Base-by-base conservation (phyloP, 2,888 invertebrate genomes). In the Mellilla xanthometata region DNA sequence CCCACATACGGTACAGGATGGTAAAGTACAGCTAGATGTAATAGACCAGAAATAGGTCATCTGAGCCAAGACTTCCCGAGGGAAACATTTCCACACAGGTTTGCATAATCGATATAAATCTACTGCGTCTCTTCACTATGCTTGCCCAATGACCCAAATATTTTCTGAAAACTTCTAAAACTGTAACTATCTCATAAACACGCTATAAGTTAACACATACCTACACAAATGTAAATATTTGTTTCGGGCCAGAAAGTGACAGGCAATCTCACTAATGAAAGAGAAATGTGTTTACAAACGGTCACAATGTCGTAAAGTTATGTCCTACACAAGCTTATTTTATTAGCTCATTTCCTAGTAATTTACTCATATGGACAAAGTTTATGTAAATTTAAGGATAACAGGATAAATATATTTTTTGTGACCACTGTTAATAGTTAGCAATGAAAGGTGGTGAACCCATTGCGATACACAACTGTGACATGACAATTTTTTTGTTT, bases 101-200 rank as follows among this genome's bases (percentile, higher is more conserved):
- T 54, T 42, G 38, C 46, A 43, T 49, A 49, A 55, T 48, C 56
- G 44, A 54, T 52, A 24, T 3, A 44, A 36, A 51, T 47, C 35
- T 36, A 31, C 40, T 33, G 43, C 46, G 38, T 43, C 36, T 41
- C 34, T 34, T 27, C 38, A 42, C 26, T 49, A 42, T 39, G 8
- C 10, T 19, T 41, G 27, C 45, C 42, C 12, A 44, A 15, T 53
- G 56, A 52, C 53, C 53, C 26, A 56, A 36, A 36, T 28, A 36
- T 36, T 49, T 52, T 46, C 32, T 29, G 10, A 15, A 47, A 27
- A 46, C 11, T 27, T 35, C 40, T 40, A 36, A 36, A 46, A 26
- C 12, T 22, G 39, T 39, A 22, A 19, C 34, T n/a, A 29, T 24
- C 30, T 15, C 34, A 35, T 35, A 35, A 35, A 46, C 45, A 39